Evolutionary conservation across 2,888 invertebrate genomes (phyloP).

Genomic region (Leucozona laternaria): DNA sequence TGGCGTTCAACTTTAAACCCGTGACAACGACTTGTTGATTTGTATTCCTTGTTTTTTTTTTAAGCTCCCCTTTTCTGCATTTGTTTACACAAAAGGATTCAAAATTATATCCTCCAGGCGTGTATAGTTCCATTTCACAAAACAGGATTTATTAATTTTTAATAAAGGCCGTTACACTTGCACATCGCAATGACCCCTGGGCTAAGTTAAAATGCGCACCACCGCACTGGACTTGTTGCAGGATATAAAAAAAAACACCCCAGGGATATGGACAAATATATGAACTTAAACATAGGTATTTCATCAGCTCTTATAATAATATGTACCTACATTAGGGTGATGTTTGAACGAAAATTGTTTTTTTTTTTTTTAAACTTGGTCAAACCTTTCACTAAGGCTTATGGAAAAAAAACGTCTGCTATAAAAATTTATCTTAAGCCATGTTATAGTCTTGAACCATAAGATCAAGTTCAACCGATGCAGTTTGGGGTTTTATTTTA

Average conservation of each 20-base stretch:
- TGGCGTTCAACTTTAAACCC: conserved; percentile 71
- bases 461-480: background rate
- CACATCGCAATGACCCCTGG: conserved; percentile 63
- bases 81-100: conserved; percentile 46
- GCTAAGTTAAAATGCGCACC: conserved; percentile 5
- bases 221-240: conserved; percentile 62
- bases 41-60: conserved; percentile 32
- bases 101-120: conserved; percentile 53
- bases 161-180: conserved; percentile 73
- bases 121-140: conserved; percentile 46
- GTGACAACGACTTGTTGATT: conserved; percentile 67
- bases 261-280: background rate
- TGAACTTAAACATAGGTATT: background rate
- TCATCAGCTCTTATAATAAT: background rate
- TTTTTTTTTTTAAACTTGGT: no score
- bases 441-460: no score
- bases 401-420: no score
- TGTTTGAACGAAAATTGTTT: no score
- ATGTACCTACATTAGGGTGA: no score
- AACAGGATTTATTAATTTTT: conserved; percentile 68
- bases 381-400: no score
- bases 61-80: background rate
- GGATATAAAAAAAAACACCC: conserved; percentile 23
- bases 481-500: no score
- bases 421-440: no score